Base-by-base conservation (phyloP, 2,113 vertebrate genomes). In the Seriola rivoliana region DNA sequence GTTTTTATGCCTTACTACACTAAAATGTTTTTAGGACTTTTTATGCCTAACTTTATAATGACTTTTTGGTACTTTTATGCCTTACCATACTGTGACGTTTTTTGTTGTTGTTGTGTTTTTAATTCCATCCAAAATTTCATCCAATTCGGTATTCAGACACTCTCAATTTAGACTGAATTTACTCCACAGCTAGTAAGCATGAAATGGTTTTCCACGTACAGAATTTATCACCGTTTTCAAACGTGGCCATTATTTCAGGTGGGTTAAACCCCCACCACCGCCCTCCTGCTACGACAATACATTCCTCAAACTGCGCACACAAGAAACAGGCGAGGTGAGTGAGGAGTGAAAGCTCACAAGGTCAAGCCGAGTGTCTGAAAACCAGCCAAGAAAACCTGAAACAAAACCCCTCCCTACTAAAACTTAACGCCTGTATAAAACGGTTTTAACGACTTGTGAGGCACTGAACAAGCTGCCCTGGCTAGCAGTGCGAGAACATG, bases 271-370 rank as follows among this genome's bases (percentile, higher is more conserved):
- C 38, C 38, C 38, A 38, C 38, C 19, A 14, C 23, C 50, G 48
- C 14, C 48, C 17, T 34, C 42, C 1, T 8, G 44, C 46, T 54
- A 40, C 55, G n/a, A 48, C 60, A 58, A 38, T 36, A 44, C 70
- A 44, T 42, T 57, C 38, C 50, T 46, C 29, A 12, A 46, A 50
- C 76, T 78, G 29, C 72, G 57, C 78, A 63, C 75, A 11, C 3
- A 19, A 42, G 5, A 76, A 44, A 60, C 59, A 69, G 66, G 40
- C 57, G 60, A 36, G 32, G 55, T 38, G 36, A 55, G 25, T n/a
- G 10, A 5, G n/a, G 59, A 23, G 38, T 71, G 59, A 58, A 52
- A 70, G 78, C 84, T 68, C 74, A 81, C 91, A 94, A 93, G 92
- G 93, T 90, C 93, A 93, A 2, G 25, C 36, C 29, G 50, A 66